Base-by-base conservation (phyloP, 2,888 invertebrate species). In the Scaptomyza flava region DNA sequence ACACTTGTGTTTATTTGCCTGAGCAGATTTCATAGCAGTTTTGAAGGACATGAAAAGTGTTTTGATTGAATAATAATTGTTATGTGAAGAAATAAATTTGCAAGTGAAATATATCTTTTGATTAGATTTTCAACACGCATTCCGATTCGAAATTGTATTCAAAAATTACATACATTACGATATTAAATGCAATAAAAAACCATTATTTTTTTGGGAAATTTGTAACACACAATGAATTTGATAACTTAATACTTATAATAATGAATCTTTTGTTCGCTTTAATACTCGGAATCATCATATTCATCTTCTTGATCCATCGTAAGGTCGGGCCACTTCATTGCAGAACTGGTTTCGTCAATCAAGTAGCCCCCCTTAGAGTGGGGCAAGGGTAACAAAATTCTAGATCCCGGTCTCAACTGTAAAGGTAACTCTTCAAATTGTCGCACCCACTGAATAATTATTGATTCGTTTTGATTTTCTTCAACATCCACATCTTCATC, bases 331-430 rank as follows among this genome's bases (percentile, higher is more conserved):
- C 51, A 72, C 64, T 51, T 62, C 12, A 23, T 2, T 41, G 61
- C 34, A 31, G 59, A 60, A 11, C 1, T 8, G 33, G 36, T 12
- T 11, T 65, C 74, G 9, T 57, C 47, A 33, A 45, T 67, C 33
- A 64, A 47, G 61, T 53, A 57, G 50, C 61, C 60, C 33, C 61
- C 43, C 41, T 52, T 31, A 31, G 23, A 68, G 27, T 68, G 68
- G 54, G 68, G 61, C 36, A 68, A 54, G 61, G 68, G 68, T 46
- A 68, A 12, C n/a, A 68, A 42, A 34, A 68, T 51, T 4, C 36
- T 50, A 7, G 68, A 59, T 38, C 68, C 68, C 12, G 68, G 68
- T 41, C 68, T 52, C 9, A 53, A 11, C 30, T 68, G 68, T 8
- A 68, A 17, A 11, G 68, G 68, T n/a, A 68, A 14, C 23, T 48